phyloP scores from a whole-genome alignment of 2,888 invertebrate species.

The Gymnocheta viridis region DNA sequence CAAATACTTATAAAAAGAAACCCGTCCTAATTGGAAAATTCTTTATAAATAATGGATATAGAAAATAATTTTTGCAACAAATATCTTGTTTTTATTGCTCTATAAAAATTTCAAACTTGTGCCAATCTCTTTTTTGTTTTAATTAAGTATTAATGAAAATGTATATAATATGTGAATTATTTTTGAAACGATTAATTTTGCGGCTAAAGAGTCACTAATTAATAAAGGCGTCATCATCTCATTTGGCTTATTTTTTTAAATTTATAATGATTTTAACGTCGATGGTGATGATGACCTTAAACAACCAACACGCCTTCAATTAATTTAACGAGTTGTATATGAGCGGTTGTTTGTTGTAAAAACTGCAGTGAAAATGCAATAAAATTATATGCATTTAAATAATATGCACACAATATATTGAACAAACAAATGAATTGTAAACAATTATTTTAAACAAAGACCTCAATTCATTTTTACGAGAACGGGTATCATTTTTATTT shows the following conservation, averaged over 20 bases:
- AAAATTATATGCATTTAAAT: slow-evolving; percentile 40
- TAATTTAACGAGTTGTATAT: slow-evolving; percentile 33
- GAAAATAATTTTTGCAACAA: too few relatives aligned
- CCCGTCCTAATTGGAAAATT: too few relatives aligned
- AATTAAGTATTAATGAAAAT: background rate
- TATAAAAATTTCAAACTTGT: background rate
- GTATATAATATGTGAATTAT: background rate
- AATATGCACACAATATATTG: slow-evolving; percentile 39
- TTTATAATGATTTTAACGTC: slow-evolving; percentile 4
- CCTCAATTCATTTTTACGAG: slow-evolving; percentile 34
- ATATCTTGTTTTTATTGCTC: too few relatives aligned
- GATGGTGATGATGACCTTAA: slow-evolving; percentile 52
- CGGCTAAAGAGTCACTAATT: slow-evolving; percentile 14
- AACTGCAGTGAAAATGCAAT: slow-evolving; percentile 23
- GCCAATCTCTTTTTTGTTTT: background rate
- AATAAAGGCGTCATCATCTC: slow-evolving; percentile 42
- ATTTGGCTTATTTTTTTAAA: slow-evolving; percentile 5
- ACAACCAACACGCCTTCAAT: slow-evolving; percentile 63
- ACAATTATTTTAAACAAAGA: slow-evolving; percentile 52
- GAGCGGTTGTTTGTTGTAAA: slow-evolving; percentile 9
- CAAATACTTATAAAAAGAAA: too few relatives aligned
- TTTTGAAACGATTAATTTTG: slow-evolving; percentile 13
- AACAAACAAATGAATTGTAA: slow-evolving; percentile 54
- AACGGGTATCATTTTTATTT: background rate
- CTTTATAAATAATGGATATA: too few relatives aligned